Evolutionary conservation across 92 coral and sea anemone species (phyloP).

Genomic region (Paragorgia papillata): DNA sequence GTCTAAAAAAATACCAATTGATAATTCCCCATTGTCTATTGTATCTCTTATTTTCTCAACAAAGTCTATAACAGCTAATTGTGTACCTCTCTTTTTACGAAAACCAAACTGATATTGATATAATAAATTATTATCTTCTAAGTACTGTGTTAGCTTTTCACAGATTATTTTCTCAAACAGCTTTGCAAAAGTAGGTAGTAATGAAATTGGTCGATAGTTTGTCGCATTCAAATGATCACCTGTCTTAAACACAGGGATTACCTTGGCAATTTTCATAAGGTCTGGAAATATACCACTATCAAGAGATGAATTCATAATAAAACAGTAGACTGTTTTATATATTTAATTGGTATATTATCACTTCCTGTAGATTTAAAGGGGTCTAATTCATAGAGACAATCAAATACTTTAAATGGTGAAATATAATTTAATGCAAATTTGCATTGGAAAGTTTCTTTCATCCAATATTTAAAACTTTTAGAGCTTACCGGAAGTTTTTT

Average conservation of each 20-base stretch:
- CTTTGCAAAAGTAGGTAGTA: neutral
- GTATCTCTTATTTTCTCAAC: constrained; percentile 7
- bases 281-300: constrained; percentile 8
- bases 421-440: no score
- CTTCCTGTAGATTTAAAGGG: no score
- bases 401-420: no score
- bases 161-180: neutral
- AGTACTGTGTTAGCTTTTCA: neutral
- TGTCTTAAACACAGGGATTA: neutral
- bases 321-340: no score
- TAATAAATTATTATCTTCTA: constrained; percentile 20
- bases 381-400: no score
- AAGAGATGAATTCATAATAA: constrained; percentile 9
- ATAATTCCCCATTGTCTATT: neutral
- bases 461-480: no score
- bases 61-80: constrained; percentile 15
- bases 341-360: no score
- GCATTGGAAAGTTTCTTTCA: no score
- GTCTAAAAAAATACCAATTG: neutral
- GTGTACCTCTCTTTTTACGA: neutral
- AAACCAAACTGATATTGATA: constrained; percentile 25
- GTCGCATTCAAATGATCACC: neutral
- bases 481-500: no score
- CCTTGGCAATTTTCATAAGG: neutral
- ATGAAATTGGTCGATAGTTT: constrained; percentile 18